phyloP scores from a whole-genome alignment of 2,797 vertebrate species.

The Eutrigla gurnardus region DNA sequence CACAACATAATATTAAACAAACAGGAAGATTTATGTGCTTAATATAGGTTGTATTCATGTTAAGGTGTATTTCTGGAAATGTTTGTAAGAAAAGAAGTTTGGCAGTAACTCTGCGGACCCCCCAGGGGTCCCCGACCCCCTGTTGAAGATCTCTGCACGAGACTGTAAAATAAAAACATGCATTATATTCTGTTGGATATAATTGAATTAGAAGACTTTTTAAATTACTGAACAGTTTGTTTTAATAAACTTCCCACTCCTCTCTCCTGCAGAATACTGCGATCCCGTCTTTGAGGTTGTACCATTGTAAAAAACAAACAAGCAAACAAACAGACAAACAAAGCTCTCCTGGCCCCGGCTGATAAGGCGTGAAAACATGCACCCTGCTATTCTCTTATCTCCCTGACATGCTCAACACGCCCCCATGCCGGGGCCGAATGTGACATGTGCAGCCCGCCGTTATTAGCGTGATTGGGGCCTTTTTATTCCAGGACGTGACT shows the following conservation, averaged over 20 bases:
- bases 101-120: too few species aligned
- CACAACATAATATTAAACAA: too few species aligned
- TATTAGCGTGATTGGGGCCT: conserved; percentile 75
- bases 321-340: conserved; percentile 61
- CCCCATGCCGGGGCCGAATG: conserved; percentile 70
- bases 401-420: conserved; percentile 78
- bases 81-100: too few species aligned
- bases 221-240: neutral
- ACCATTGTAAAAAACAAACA: conserved; percentile 59
- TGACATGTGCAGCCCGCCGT: conserved; percentile 69
- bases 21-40: too few species aligned
- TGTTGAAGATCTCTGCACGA: too few species aligned
- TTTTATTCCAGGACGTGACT: conserved; percentile 73
- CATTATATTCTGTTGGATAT: conserved; percentile 14
- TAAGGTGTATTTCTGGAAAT: too few species aligned
- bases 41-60: too few species aligned
- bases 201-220: conserved; percentile 18
- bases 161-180: neutral
- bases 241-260: conserved; percentile 6
- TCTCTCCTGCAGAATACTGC: conserved; percentile 51
- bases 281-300: conserved; percentile 61
- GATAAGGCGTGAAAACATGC: conserved; percentile 82
- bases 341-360: conserved; percentile 72
- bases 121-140: too few species aligned
- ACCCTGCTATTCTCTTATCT: conserved; percentile 83